Evolutionary conservation across 2,113 vertebrate species (phyloP).

Genomic region (Heloderma charlesbogerti): DNA sequence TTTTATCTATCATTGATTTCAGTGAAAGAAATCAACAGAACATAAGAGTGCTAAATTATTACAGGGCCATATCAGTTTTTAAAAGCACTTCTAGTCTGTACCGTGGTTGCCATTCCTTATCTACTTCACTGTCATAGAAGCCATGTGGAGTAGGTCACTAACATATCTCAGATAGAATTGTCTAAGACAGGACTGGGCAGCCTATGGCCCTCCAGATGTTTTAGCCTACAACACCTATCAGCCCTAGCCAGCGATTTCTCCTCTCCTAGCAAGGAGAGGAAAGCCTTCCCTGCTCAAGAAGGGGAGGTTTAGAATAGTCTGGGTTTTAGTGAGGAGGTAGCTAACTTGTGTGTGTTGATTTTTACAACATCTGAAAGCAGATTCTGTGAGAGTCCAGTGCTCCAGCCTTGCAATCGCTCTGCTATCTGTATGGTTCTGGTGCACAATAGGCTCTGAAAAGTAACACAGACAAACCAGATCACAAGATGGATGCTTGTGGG

Average conservation of each 20-base stretch:
- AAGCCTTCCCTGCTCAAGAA: too few relatives aligned
- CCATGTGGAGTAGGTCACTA: not conserved
- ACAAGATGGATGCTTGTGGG: not conserved
- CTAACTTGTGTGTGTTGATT: not conserved
- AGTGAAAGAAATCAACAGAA: not conserved
- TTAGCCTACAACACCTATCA: too few relatives aligned
- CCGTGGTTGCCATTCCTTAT: not conserved
- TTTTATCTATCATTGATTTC: not conserved
- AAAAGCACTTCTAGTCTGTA: not conserved
- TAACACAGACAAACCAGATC: not conserved
- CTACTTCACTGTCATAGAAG: not conserved
- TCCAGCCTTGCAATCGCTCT: not conserved
- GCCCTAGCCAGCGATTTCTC: too few relatives aligned
- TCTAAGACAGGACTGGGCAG: too few relatives aligned
- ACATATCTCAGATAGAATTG: not conserved
- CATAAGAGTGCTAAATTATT: not conserved
- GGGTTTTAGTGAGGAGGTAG: not conserved
- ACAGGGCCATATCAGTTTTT: not conserved
- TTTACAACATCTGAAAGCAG: not conserved
- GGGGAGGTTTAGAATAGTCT: not conserved
- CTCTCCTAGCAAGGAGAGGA: too few relatives aligned
- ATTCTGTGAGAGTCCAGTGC: not conserved
- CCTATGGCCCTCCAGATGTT: too few relatives aligned
- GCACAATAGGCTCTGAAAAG: not conserved
- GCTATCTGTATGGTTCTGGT: not conserved